These are phyloP conservation scores for Corythucha ciliata DNA, from an alignment of 2,888 invertebrate species.

Conservation along the genomic window DNA sequence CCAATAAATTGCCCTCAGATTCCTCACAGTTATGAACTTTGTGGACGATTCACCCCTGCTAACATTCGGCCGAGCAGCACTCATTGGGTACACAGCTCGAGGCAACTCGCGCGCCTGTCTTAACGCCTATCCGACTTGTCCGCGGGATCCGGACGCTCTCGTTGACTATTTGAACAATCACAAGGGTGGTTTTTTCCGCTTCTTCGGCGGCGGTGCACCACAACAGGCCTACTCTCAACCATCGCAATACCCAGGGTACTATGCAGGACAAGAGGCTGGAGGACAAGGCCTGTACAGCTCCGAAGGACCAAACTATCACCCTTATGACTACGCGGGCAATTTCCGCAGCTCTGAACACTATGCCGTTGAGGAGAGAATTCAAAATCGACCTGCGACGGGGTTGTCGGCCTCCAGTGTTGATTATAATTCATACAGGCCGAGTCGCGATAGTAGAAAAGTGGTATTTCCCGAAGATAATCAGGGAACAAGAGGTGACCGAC, in stretches of 20 bases:
- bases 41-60: constrained; percentile 54
- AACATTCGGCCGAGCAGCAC: constrained; percentile 63
- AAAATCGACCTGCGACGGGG: constrained; percentile 22
- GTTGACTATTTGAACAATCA: constrained; percentile 74
- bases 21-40: constrained; percentile 51
- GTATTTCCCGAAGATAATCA: constrained; percentile 26
- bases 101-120: constrained; percentile 52
- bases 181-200: constrained; percentile 75
- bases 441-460: constrained; percentile 16
- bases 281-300: constrained; percentile 4
- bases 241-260: no score
- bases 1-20: constrained; percentile 42
- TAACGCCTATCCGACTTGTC: constrained; percentile 62
- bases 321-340: constrained; percentile 8
- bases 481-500: constrained; percentile 27
- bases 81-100: constrained; percentile 61
- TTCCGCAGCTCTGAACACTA: constrained; percentile 16
- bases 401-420: neutral
- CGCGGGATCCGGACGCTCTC: constrained; percentile 59
- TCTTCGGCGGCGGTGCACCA: constrained; percentile 47
- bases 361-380: no score
- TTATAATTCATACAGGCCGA: neutral
- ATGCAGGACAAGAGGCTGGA: constrained; percentile 13
- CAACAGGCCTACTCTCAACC: constrained; percentile 3
- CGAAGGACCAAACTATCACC: constrained; percentile 1